A percentile compares a stretch with the other conserved stretches of the same genome.
These are phyloP conservation scores for Ptiloglossa arizonensis DNA, from an alignment of 1,140 invertebrate species.

Conservation along the genomic window DNA sequence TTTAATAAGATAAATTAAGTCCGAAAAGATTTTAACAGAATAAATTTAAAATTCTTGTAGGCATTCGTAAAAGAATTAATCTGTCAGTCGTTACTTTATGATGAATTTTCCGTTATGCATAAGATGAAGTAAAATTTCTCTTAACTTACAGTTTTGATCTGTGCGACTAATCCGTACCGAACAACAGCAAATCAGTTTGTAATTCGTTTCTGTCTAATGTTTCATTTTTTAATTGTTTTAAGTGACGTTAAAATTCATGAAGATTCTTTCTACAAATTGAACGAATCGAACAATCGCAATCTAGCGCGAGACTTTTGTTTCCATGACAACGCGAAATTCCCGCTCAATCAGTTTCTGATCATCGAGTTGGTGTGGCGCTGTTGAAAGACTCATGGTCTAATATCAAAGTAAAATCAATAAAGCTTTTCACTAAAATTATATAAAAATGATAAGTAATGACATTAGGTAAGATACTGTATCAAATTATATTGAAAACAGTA, in stretches of 20 bases:
- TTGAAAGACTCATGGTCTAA: neutral
- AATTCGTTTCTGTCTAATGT: neutral
- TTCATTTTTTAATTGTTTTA: neutral
- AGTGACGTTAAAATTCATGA: neutral
- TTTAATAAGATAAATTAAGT: neutral
- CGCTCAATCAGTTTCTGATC: neutral
- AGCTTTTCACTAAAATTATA: neutral
- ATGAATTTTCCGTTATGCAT: constrained; percentile 4
- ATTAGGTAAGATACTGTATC: neutral
- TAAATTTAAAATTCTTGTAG: constrained; percentile 7
- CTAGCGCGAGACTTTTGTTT: neutral
- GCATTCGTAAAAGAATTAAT: constrained; percentile 8
- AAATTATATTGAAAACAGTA: neutral
- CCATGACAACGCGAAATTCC: no score
- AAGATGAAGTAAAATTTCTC: constrained; percentile 17
- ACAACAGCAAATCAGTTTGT: neutral
- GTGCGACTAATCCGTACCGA: constrained; percentile 16
- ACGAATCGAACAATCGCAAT: neutral
- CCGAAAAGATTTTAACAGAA: neutral
- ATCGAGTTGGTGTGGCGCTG: neutral
- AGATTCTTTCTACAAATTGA: neutral
- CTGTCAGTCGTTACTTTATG: neutral
- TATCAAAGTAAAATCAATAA: neutral
- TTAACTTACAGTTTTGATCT: constrained; percentile 16
- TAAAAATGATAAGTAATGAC: neutral